Evolutionary conservation across 2,888 invertebrate genomes (phyloP).

Genomic region (Sussaba pulchella): DNA sequence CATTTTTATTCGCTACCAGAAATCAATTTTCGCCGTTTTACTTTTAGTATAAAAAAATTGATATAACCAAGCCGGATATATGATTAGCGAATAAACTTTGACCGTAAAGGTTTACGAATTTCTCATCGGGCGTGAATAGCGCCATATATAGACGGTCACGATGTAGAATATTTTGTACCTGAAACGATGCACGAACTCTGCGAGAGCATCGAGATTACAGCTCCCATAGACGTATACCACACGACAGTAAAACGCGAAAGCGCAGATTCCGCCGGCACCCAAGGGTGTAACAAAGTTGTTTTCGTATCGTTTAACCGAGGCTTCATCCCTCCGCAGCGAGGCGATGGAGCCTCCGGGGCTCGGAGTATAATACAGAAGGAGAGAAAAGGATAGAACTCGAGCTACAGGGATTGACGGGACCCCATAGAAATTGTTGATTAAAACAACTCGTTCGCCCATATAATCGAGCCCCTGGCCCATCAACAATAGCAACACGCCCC

Average conservation of each 20-base stretch:
- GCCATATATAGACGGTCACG: no score
- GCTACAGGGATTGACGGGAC: conserved; percentile 37
- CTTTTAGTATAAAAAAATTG: no score
- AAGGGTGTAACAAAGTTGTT: conserved; percentile 73
- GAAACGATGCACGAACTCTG: neutral
- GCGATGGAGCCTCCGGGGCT: conserved; percentile 45
- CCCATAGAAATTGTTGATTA: conserved; percentile 69
- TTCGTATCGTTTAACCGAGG: conserved; percentile 73
- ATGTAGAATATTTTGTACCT: neutral
- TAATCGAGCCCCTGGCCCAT: conserved; percentile 28
- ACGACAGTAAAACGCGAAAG: conserved; percentile 18
- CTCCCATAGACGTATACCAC: conserved; percentile 2
- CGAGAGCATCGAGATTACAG: neutral
- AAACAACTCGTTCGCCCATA: conserved; percentile 62
- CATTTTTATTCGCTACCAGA: no score
- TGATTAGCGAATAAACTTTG: no score
- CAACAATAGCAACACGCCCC: neutral
- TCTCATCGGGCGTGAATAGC: no score
- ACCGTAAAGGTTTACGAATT: no score
- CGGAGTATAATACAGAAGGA: conserved; percentile 20
- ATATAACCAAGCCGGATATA: no score
- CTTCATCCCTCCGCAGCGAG: conserved; percentile 51
- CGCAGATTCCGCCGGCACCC: conserved; percentile 38
- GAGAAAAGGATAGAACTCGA: conserved; percentile 26
- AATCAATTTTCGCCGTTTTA: no score